phyloP scores from a whole-genome alignment of 2,888 invertebrate species.

The Lepidochrysops patricia region DNA sequence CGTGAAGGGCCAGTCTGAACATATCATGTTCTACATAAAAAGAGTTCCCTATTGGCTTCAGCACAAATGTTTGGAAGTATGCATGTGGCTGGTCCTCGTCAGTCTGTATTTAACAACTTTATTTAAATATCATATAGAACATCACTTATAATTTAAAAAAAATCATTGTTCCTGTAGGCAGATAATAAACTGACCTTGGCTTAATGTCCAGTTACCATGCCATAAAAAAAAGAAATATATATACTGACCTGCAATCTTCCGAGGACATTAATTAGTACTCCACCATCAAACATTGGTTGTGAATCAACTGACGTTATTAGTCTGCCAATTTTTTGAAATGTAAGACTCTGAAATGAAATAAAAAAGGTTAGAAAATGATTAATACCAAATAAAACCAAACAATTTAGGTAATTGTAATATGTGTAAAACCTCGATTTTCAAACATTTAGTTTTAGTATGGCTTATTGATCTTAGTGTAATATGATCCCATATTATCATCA shows the following conservation, averaged over 20 bases:
- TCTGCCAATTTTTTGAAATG: slow-evolving; percentile 94
- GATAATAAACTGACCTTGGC: no score
- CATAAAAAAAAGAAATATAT: slow-evolving; percentile 5
- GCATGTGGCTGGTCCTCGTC: slow-evolving; percentile 96
- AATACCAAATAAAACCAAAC: no score
- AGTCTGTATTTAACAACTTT: slow-evolving; percentile 81
- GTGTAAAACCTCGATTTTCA: no score
- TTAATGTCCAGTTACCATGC: no score
- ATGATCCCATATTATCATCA: no score
- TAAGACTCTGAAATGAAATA: slow-evolving; percentile 80
- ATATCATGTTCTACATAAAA: slow-evolving; percentile 97
- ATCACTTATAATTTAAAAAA: not conserved
- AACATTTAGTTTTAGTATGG: no score
- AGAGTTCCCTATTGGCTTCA: slow-evolving; percentile 90
- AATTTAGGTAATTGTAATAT: no score
- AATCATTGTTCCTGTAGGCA: no score
- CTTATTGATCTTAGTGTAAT: no score
- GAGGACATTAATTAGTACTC: slow-evolving; percentile 95
- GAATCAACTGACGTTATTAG: slow-evolving; percentile 95
- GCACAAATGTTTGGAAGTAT: slow-evolving; percentile 94
- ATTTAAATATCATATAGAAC: not conserved
- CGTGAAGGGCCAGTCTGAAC: slow-evolving; percentile 94
- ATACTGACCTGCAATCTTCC: slow-evolving; percentile 93
- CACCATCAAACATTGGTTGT: slow-evolving; percentile 98
- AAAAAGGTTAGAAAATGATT: not conserved